Evolutionary conservation across 1,140 invertebrate species (phyloP), one percentile per base, ranked within the genome.

Genomic region (Trigoniulus corallinus): DNA sequence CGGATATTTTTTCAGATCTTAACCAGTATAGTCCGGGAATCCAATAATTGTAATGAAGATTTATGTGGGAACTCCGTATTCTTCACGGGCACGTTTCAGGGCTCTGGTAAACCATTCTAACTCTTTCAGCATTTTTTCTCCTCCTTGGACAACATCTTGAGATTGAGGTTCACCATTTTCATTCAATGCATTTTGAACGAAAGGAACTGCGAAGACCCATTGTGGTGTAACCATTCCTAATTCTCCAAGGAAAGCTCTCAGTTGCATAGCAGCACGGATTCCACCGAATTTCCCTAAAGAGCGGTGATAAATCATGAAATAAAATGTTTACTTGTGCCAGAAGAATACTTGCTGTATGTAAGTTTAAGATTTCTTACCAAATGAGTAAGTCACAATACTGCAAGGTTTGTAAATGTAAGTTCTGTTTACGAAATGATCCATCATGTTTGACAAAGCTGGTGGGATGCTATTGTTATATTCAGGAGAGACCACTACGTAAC

Each of bases 391-490:
- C 41, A 72, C 62, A 48, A 73, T 67, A 4, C 61, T 66, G 53
- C 64, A 65, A n/a, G 72, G 71, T 52, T 69, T 68, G 54, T 64
- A 65, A 3, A 57, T 56, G 53, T 57, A 73, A 2, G 59, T 57
- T 3, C 56, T 54, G 10, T 62, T 57, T 0, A 66, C 63, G 50
- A 73, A 73, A 55, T 73, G 68, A 55, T 71, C 64, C 54, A 73
- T 50, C 62, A 71, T 60, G 48, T 71, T 70, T 3, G 60, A 48
- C 1, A 73, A 57, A 7, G 67, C 69, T 12, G 70, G 69, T 0
- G 71, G 69, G 12, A 70, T 55, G 13, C 57, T 58, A 50, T 66
- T 61, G 53, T 73, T 73, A 55, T 73, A 73, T 54, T 73, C 70
- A 0, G 64, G 60, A 7, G 67, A 62, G 1, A 72, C 57, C 15